phyloP scores from a whole-genome alignment of 2,797 vertebrate species.

The Acipenser oxyrinchus region DNA sequence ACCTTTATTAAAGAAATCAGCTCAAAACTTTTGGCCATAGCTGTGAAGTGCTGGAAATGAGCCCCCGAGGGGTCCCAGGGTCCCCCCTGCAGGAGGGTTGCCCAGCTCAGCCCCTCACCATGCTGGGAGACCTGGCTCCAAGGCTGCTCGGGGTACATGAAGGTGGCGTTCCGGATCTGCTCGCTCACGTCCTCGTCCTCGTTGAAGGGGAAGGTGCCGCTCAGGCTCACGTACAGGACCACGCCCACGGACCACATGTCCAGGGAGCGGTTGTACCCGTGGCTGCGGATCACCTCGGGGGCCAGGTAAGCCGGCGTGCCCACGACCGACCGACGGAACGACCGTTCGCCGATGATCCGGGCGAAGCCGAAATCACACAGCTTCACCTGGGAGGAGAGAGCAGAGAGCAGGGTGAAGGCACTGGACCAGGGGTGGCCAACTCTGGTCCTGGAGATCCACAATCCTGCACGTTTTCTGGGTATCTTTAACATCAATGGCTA shows the following conservation, averaged over 20 bases:
- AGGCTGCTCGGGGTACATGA: conserved; percentile 60
- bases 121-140: conserved; percentile 52
- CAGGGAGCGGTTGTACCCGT: conserved; percentile 65
- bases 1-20: no score
- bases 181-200: conserved; percentile 65
- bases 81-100: neutral
- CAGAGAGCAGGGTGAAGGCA: no score
- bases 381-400: conserved; percentile 45
- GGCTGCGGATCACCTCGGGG: conserved; percentile 59
- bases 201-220: conserved; percentile 66
- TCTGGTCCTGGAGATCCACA: no score
- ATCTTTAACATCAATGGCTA: no score
- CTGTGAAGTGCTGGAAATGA: no score
- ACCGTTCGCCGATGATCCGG: conserved; percentile 69
- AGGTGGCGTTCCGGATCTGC: conserved; percentile 66
- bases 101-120: conserved; percentile 9
- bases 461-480: no score
- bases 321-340: conserved; percentile 60
- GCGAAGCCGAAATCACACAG: conserved; percentile 69
- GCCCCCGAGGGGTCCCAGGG: no score
- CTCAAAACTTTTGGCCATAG: no score
- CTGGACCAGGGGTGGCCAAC: no score
- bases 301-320: conserved; percentile 68
- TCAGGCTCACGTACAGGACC: conserved; percentile 62
- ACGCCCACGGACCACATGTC: conserved; percentile 71